Conservation (phyloP, 2,113 vertebrate species). For the Oceanodroma tethys region DNA sequence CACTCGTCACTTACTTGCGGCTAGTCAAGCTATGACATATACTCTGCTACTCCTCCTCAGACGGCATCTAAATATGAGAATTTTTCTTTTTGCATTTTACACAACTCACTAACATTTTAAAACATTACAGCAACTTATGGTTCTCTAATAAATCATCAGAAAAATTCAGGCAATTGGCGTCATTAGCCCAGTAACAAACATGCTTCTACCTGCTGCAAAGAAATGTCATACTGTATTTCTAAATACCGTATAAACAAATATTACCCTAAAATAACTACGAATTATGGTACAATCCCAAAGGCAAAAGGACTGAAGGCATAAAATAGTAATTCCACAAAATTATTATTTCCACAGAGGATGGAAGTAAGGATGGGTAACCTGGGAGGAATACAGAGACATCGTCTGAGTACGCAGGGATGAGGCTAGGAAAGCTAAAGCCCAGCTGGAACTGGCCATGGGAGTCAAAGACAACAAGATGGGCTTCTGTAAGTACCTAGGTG, state of each 20-base stretch:
- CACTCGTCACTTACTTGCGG: not conserved
- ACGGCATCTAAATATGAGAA: not conserved
- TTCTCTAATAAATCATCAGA: not conserved
- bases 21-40: not conserved
- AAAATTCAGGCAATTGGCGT: not conserved
- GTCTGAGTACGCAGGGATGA: not conserved
- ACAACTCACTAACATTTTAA: not conserved
- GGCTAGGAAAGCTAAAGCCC: not conserved
- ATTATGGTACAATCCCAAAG: not conserved
- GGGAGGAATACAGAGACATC: not conserved
- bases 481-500: not conserved
- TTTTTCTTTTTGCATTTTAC: not conserved
- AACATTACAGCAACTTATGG: not conserved
- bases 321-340: not conserved
- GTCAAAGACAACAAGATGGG: not conserved
- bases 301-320: not conserved
- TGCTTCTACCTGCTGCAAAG: slow-evolving; percentile 10
- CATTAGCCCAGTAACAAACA: slow-evolving; percentile 1
- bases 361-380: not conserved
- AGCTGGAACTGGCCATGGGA: not conserved
- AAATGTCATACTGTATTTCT: slow-evolving; percentile 27
- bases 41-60: not conserved
- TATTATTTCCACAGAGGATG: not conserved
- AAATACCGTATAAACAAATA: slow-evolving; percentile 46
- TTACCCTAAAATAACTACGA: slow-evolving; percentile 8